Evolutionary conservation across 2,888 invertebrate genomes (phyloP), one percentile per base, ranked within the genome.

Genomic region (Chromoteleia sp.): DNA sequence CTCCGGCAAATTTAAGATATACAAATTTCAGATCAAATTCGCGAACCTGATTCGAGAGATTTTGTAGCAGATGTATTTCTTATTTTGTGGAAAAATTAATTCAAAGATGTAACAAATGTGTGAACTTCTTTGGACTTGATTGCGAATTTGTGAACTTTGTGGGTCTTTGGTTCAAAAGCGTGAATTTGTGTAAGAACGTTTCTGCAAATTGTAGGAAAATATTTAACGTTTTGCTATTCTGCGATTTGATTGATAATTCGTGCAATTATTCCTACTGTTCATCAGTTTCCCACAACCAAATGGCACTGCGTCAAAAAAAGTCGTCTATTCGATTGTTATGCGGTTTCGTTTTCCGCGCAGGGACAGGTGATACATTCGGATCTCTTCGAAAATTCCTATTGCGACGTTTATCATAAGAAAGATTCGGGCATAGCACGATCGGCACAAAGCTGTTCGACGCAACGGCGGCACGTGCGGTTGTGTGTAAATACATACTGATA

Each of bases 341-440:
- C 14, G 36, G 10, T 52, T 61, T 58, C 5, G 36, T 30, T 58
- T 70, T 45, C 48, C 33, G 14, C 4, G 19, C 39, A 39, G 30
- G 36, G 12, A 25, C 17, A 15, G 17, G 52, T 43, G 56, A 58
- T 21, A 48, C 77, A 68, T 77, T 81, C 81, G 81, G 81, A 68
- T 81, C 77, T 43, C 77, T 81, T 81, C 12, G 67, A 67, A 36
- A 77, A 45, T 58, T 81, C 68, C 81, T 77, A 68, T 68, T 41
- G 33, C 68, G 67, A 75, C 19, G 58, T 59, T 70, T 59, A 68
- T 73, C 17, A 39, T 77, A 67, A 81, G 63, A 41, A 70, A 61
- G 54, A 71, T 76, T 67, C 76, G 81, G 81, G 76, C 81, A 81
- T 81, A 73, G 45, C 71, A 77, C 65, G 70, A 70, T 68, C 21